These are phyloP conservation scores for Gallinago nigripennis DNA, from an alignment of 2,797 vertebrate genomes.

Conservation along the genomic window DNA sequence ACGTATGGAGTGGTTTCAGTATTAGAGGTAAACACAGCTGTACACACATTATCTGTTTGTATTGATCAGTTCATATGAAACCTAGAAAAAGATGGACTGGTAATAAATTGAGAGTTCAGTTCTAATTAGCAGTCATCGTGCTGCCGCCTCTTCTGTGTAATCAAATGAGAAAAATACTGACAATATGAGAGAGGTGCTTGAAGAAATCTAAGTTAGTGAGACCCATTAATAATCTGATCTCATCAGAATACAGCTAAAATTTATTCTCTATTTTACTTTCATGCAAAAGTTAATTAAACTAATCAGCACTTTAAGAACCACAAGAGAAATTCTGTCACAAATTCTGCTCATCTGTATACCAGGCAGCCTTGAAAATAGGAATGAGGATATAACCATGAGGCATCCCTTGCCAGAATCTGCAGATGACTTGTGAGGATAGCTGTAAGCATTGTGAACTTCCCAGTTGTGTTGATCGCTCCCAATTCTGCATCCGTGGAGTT, in stretches of 20 bases:
- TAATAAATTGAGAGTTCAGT: not conserved
- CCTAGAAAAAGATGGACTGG: not conserved
- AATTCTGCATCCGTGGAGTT: not conserved
- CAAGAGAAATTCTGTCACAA: constrained; percentile 57
- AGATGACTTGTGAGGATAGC: not conserved
- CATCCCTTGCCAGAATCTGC: not conserved
- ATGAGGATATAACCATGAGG: not conserved
- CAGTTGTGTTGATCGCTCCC: not conserved
- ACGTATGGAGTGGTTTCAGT: not conserved
- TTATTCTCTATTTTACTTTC: constrained; percentile 59
- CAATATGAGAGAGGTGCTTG: constrained; percentile 39
- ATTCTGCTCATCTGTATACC: constrained; percentile 37
- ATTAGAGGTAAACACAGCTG: not conserved
- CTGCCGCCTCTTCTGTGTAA: not conserved
- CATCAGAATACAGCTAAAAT: constrained; percentile 33
- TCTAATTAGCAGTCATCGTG: constrained; percentile 36
- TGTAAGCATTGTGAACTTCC: not conserved
- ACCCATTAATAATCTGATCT: constrained; percentile 29
- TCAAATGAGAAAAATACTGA: constrained; percentile 22
- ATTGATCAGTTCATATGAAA: not conserved
- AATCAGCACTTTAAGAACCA: constrained; percentile 48
- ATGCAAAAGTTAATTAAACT: constrained; percentile 68
- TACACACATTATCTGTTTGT: not conserved
- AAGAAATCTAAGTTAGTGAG: constrained; percentile 24
- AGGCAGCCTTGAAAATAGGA: constrained; percentile 23